Base-by-base conservation (phyloP, 2,113 vertebrate genomes). In the Lepidothrix coronata region DNA sequence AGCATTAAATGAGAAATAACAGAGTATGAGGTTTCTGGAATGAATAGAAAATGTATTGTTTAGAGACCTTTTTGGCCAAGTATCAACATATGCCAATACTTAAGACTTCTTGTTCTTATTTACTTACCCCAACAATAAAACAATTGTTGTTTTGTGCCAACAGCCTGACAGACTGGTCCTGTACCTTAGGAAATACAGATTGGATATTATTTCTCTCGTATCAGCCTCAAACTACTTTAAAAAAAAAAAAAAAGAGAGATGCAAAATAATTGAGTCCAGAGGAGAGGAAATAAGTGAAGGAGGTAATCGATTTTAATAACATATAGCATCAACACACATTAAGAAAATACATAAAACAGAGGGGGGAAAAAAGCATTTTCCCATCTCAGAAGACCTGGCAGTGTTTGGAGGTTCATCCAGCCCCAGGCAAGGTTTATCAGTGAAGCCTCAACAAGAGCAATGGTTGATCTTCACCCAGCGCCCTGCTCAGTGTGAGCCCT, bases 61-160 rank as follows among this genome's bases (percentile, higher is more conserved):
- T 93, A 94, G 92, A 85, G 88, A 94, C 90, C 88, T 74, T 96
- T 94, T 86, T 95, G 96, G 97, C 95, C 79, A 90, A 86, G 90
- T 61, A 96, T 87, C 90, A 97, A 96, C 95, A 97, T 96, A 96
- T 97, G 94, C 95, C 97, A 97, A 96, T 98, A 97, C 97, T 97
- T 95, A 95, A 95, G 88, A 43, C 76, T 95, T 96, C 88, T 97
- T 96, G 92, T 94, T 97, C 96, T 93, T 95, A 95, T 97, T 97
- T 97, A 97, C 96, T 96, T 93, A 93, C 78, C 85, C 90, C 13
- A 35, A 97, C 96, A 98, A 96, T 97, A 96, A 98, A 97, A 98
- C 96, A 97, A 96, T 88, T 95, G 96, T 95, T 96, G 88, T 96
- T 97, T 95, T 87, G 92, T 96, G 96, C 97, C 96, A 98, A 89